Base-by-base conservation (phyloP, 1,140 invertebrate genomes). In the Probaryconus sp. region DNA sequence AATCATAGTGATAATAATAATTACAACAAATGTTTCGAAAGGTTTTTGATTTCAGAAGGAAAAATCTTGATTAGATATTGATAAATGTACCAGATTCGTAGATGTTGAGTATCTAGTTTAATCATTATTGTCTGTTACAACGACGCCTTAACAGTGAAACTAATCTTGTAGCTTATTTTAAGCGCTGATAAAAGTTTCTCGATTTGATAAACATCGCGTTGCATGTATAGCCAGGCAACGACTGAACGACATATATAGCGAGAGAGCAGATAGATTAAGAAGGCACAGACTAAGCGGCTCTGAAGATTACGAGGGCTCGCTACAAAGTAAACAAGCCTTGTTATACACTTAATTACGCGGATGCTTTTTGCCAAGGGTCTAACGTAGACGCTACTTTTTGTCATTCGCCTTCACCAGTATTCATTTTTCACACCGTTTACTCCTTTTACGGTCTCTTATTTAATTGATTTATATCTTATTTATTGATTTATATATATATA, bases 181-280 rank as follows among this genome's bases (percentile, higher is more conserved):
- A 47, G 16, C 21, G 45, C 13, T 45, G 61, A 65, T 53, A 53
- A 64, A 61, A 24, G 13, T 17, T n/a, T 7, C 30, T 24, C n/a
- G 40, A 13, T 18, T 64, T n/a, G 24, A 47, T n/a, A n/a, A 5
- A 38, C 3, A 17, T 35, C 9, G 10, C 20, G 14, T 48, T 58
- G 18, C 31, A 42, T 40, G 50, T 48, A 30, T 18, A 31, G 33
- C 26, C 37, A 50, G 42, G 11, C 47, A 58, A 56, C 42, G 18
- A 30, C n/a, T 17, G 16, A 55, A 31, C 21, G 13, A 31, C 42
- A 26, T 21, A 21, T 31, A 50, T 20, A 40, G 45, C 10, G n/a
- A n/a, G 30, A 78, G 79, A 78, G 61, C 43, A 77, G 47, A 74
- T 61, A 75, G 72, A 81, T 80, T 80, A 81, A 81, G 77, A 76